phyloP scores from a whole-genome alignment of 2,888 invertebrate genomes.

The Lutraria lutraria region DNA sequence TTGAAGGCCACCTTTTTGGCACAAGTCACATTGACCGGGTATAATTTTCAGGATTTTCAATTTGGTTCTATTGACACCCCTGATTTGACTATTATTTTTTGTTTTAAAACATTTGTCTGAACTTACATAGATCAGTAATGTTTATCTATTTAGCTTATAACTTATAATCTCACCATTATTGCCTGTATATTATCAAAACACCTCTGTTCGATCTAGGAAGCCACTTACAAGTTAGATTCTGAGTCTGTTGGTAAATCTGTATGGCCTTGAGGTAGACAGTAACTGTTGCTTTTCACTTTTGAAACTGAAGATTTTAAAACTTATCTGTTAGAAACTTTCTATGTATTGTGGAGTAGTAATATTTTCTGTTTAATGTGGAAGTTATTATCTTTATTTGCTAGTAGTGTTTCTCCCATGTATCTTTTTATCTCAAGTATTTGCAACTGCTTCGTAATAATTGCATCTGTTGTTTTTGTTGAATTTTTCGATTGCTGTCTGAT shows the following conservation, averaged over 20 bases:
- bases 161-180: neutral
- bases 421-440: neutral
- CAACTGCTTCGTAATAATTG: constrained; percentile 17
- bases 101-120: constrained; percentile 13
- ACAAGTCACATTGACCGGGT: too few species aligned
- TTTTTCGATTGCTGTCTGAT: neutral
- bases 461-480: neutral
- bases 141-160: neutral
- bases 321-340: too few species aligned
- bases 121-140: neutral
- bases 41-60: too few species aligned
- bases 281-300: neutral
- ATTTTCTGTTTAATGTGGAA: too few species aligned
- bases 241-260: neutral
- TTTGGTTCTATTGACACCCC: too few species aligned
- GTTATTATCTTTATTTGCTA: neutral
- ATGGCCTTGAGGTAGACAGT: neutral
- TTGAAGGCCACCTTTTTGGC: too few species aligned
- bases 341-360: too few species aligned
- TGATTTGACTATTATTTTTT: too few species aligned
- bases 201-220: neutral
- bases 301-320: neutral
- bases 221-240: neutral
- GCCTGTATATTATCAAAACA: neutral
- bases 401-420: neutral